Conservation (phyloP, 2,113 vertebrate genomes). For the Mellivora capensis region DNA sequence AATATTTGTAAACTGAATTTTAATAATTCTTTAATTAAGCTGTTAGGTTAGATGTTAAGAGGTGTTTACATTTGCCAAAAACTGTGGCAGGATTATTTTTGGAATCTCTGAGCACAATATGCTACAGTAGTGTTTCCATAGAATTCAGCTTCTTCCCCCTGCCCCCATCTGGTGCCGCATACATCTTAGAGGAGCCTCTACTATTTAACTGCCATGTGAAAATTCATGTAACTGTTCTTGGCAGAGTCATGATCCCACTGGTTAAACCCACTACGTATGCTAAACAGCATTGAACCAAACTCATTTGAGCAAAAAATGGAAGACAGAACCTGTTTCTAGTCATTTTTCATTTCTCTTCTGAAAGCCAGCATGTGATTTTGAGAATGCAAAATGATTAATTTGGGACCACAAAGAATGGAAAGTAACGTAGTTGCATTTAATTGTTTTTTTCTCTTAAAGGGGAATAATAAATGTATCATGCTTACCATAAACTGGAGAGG, state of each 20-base stretch:
- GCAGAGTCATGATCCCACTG: neutral
- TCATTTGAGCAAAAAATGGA: neutral
- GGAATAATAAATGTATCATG: neutral
- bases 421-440: neutral
- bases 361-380: neutral
- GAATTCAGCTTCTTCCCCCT: neutral
- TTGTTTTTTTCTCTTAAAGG: neutral
- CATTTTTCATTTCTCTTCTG: conserved; percentile 18
- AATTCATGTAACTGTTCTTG: neutral
- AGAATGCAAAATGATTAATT: neutral
- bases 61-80: neutral
- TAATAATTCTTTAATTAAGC: neutral
- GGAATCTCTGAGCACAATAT: neutral
- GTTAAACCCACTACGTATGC: neutral
- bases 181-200: neutral
- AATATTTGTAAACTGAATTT: neutral
- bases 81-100: neutral
- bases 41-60: conserved; percentile 23
- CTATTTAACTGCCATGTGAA: neutral
- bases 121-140: neutral
- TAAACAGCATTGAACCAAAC: neutral
- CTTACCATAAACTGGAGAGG: neutral
- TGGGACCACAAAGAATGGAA: neutral
- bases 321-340: neutral
- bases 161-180: neutral